Evolutionary conservation across 2,888 invertebrate genomes (phyloP).

Genomic region (Drosophila antonietae): DNA sequence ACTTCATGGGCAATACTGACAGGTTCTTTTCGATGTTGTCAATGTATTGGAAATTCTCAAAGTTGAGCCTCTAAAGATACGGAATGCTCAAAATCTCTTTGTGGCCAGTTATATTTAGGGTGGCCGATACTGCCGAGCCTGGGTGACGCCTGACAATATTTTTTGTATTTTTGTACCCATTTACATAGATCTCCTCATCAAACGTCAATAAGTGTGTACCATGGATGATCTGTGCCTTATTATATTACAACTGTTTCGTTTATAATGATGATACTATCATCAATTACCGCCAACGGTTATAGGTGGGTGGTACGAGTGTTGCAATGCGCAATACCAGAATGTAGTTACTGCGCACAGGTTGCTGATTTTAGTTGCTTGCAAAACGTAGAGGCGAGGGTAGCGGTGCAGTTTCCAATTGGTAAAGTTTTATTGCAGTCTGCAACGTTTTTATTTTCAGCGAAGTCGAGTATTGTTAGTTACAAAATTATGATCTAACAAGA

Average conservation of each 20-base stretch:
- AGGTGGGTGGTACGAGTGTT: not conserved
- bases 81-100: constrained; percentile 1
- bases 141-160: not conserved
- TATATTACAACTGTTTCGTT: constrained; percentile 2
- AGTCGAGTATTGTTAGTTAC: not conserved
- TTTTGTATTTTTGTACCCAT: not conserved
- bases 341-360: not conserved
- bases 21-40: too few relatives aligned
- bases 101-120: not conserved
- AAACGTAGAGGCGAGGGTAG: not conserved
- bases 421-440: not conserved
- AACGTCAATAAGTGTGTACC: not conserved
- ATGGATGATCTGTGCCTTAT: too few relatives aligned
- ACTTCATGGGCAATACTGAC: too few relatives aligned
- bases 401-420: not conserved
- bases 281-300: not conserved
- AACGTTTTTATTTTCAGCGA: not conserved
- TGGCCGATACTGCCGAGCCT: not conserved
- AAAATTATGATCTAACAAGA: not conserved
- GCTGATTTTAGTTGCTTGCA: not conserved
- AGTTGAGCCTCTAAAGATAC: too few relatives aligned
- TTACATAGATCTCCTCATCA: not conserved
- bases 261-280: not conserved
- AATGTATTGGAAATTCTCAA: too few relatives aligned
- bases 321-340: not conserved